These are phyloP conservation scores for Tachina fera DNA, from an alignment of 2,888 invertebrate genomes.

Conservation along the genomic window DNA sequence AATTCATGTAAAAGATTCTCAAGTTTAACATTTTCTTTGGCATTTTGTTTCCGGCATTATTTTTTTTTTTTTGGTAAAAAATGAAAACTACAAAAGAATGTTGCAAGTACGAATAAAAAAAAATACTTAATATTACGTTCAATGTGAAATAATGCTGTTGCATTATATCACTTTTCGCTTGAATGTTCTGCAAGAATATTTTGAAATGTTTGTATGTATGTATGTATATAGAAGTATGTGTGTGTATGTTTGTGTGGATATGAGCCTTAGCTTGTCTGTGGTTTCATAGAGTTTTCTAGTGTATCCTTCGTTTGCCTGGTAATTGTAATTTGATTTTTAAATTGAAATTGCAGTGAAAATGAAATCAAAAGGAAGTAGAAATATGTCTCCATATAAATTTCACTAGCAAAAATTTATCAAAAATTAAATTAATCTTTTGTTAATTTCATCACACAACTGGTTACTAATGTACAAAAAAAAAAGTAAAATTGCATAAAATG, in stretches of 20 bases:
- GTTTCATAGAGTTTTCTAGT: conserved; percentile 14
- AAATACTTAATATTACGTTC: conserved; percentile 29
- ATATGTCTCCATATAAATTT: neutral
- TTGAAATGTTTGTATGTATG: neutral
- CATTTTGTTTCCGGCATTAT: neutral
- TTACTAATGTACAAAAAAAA: too few relatives aligned
- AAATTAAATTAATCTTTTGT: too few relatives aligned
- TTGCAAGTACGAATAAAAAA: neutral
- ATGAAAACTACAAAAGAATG: conserved; percentile 41
- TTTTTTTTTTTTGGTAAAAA: neutral
- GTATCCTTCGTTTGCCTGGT: conserved; percentile 48
- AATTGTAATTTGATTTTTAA: conserved; percentile 67
- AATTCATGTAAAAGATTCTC: conserved; percentile 42
- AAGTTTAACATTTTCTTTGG: conserved; percentile 10
- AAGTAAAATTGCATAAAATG: too few relatives aligned
- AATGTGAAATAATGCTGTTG: conserved; percentile 41
- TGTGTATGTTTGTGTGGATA: neutral
- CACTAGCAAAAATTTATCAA: too few relatives aligned
- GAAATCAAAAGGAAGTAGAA: conserved; percentile 27
- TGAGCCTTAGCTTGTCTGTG: neutral
- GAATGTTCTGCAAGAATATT: conserved; percentile 9
- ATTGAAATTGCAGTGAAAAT: conserved; percentile 59
- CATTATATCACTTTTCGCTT: conserved; percentile 57
- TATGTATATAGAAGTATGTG: neutral
- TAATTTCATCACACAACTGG: too few relatives aligned